These are phyloP conservation scores for Spodoptera picta DNA, from an alignment of 2,888 invertebrate genomes.

Conservation along the genomic window DNA sequence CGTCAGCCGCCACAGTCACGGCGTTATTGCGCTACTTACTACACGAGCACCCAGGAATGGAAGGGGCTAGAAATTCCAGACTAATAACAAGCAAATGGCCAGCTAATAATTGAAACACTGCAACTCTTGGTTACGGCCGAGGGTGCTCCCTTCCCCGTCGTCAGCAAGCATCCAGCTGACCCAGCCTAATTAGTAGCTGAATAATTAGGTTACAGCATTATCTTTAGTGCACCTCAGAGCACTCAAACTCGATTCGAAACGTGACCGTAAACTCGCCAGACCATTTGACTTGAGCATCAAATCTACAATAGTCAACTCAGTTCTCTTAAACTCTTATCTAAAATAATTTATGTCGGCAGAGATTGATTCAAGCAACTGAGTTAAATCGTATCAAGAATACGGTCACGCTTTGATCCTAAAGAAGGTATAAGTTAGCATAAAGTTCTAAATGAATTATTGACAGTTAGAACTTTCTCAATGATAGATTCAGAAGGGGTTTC, in stretches of 20 bases:
- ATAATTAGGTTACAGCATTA: constrained; percentile 29
- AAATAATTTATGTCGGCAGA: constrained; percentile 12
- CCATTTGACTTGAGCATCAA: neutral
- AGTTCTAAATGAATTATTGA: constrained; percentile 50
- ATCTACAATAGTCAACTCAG: neutral
- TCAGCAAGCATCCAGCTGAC: constrained; percentile 31
- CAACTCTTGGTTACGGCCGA: constrained; percentile 50
- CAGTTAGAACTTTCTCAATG: constrained; percentile 47
- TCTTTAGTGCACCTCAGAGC: constrained; percentile 32
- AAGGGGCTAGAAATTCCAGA: constrained; percentile 49
- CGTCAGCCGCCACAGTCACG: constrained; percentile 43
- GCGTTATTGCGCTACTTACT: constrained; percentile 60
- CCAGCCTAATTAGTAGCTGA: constrained; percentile 41
- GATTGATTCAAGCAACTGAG: constrained; percentile 21
- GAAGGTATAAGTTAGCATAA: constrained; percentile 31
- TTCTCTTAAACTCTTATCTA: constrained; percentile 8
- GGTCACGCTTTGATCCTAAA: constrained; percentile 29
- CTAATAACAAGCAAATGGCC: constrained; percentile 57
- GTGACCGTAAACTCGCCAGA: neutral
- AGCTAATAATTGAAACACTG: constrained; percentile 54
- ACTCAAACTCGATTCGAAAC: constrained; percentile 3
- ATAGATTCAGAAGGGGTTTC: constrained; percentile 48
- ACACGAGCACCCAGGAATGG: constrained; percentile 51
- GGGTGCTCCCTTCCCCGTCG: constrained; percentile 15
- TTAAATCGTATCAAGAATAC: constrained; percentile 24